Base-by-base conservation (phyloP, 2,113 vertebrate species). In the Leptobrachium leishanense region DNA sequence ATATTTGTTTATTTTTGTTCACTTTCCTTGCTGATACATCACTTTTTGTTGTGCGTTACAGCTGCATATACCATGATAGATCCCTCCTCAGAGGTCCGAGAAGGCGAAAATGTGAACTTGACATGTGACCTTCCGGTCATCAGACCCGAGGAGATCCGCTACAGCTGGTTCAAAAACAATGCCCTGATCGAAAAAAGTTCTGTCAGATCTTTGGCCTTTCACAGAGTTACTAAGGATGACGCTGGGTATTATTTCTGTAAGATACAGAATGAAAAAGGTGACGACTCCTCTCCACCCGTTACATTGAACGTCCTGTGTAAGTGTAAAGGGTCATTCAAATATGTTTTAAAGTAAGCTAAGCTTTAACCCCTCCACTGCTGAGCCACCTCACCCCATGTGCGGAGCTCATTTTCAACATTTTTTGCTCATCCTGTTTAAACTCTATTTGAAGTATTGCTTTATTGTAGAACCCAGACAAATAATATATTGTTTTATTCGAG, bases 141-240 rank as follows among this genome's bases (percentile, higher is more conserved):
- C 77, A 86, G 83, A 0, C 66, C 43, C 6, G 80, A 83, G 0
- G 79, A 87, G 2, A 83, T 90, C 41, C 83, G 0, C 78, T 93
- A 89, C 87, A 82, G 77, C 20, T 93, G 92, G 92, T 92, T 82
- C 84, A 90, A 84, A 86, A 93, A 93, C 82, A 11, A 84, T 0
- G 8, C 42, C 0, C 85, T 82, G 83, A 72, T 94, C 2, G 44
- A 77, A 82, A 89, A 84, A 0, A 81, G 83, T 43, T 31, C 77
- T 0, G 10, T 67, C 0, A 82, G 10, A 6, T 62, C 50, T 11
- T 79, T 94, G 2, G 6, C 53, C 54, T 85, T 92, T 41, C 84
- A 2, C 0, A 43, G 0, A 0, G 40, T n/a, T 0, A 6, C 84
- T 0, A n/a, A 73, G 15, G 2, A 43, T 0, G 83, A 93, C 0